Percentiles rank a stretch among this genome's conserved stretches.
Evolutionary conservation across 2,113 vertebrate species (phyloP).

Genomic region (Indri indri): DNA sequence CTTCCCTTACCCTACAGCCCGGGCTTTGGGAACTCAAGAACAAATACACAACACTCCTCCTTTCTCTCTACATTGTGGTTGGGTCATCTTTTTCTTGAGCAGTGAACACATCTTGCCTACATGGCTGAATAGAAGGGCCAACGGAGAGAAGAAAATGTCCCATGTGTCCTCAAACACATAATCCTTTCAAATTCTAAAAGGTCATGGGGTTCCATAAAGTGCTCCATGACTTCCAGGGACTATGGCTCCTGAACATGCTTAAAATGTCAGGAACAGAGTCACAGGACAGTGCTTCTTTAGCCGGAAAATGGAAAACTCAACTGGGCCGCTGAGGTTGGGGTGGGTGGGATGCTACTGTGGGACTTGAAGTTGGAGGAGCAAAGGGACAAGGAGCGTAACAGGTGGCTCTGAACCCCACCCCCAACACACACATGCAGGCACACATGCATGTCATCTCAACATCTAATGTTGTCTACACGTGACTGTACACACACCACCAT

Average conservation of each 20-base stretch:
- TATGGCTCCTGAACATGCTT: background rate
- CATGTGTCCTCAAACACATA: background rate
- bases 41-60: too few relatives aligned
- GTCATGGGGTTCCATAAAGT: background rate
- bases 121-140: background rate
- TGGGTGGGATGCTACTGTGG: background rate
- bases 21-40: background rate
- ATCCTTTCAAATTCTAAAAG: background rate
- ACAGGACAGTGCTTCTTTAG: background rate
- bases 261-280: background rate
- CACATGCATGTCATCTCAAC: background rate
- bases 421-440: background rate
- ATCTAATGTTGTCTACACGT: accelerated
- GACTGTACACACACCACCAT: accelerated
- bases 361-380: background rate
- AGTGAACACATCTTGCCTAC: background rate
- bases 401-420: background rate
- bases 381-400: accelerated
- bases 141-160: background rate
- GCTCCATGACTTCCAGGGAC: background rate
- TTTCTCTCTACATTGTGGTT: background rate
- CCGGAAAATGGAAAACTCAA: background rate
- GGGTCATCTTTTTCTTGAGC: background rate
- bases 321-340: background rate
- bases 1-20: background rate